Evolutionary conservation across 2,888 invertebrate genomes (phyloP), one percentile per base, ranked within the genome.

Genomic region (Toxonevra muliebris): DNA sequence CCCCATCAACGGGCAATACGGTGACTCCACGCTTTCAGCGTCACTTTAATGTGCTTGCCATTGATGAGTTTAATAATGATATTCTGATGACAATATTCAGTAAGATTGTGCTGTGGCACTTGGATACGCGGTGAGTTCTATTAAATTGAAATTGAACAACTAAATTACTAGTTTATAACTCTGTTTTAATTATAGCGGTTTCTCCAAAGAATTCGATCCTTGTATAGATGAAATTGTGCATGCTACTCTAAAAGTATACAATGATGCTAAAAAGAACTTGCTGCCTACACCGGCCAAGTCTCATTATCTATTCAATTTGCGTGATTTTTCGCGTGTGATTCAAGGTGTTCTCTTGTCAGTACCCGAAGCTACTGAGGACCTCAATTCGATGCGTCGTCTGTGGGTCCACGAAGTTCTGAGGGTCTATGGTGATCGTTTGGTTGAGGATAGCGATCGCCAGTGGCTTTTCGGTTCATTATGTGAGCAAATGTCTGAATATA

Each of bases 341-440:
- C 86, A 94, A 92, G 97, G 97, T 10, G 93, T 97, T 0, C 86
- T 97, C 8, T 84, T 97, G 1, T 97, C 97, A 0, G 94, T 95
- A 5, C 97, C 97, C 0, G 96, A 96, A 86, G 94, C 95, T 4
- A 94, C 94, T 79, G 93, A 94, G 74, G 93, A 94, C 74, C 85
- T 95, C 41, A 88, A 89, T 58, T 91, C 93, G 0, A 94, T 97
- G 89, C 95, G 97, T 78, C 88, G 96, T 63, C 87, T 97, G 0
- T 98, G 97, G 97, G 92, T 96, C 0, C 97, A 97, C 82, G 97
- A 97, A 87, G 91, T 96, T 41, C 87, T 96, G 72, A 89, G 98
- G 2, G 97, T 97, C 0, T 98, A 96, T 84, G 92, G 94, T 67
- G 98, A 98, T 86, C 92, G 97, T 63, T 87, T 98, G 68, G 91